Evolutionary conservation across 2,797 vertebrate genomes (phyloP), one percentile per base, ranked within the genome.

Genomic region (Sebastes oblongus): DNA sequence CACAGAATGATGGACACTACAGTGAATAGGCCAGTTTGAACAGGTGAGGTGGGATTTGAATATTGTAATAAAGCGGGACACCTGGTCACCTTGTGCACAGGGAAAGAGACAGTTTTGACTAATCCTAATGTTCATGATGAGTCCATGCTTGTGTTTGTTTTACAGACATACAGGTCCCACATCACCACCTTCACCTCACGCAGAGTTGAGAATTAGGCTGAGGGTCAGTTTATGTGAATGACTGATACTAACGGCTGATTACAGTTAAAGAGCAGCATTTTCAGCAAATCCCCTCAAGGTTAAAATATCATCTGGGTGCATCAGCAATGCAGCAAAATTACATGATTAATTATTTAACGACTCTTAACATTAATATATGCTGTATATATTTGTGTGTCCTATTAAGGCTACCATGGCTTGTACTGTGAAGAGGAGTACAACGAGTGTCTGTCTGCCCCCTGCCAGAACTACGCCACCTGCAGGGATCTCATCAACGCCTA

Each of bases 381-480:
- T 25, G 7, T 76, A 24, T 50, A 11, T 67, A n/a, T 81, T 50
- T 84, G 6, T 89, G 27, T 91, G 36, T 89, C 72, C 61, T 60
- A 18, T 89, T 25, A 82, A 99, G 98, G 98, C 80, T 99, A 98
- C 95, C 98, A 99, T 0, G 98, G 98, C 25, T 95, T 99, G 88
- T 99, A 99, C 88, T 99, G 98, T 78, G 98, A 99, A 80, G 98
- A 99, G 84, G 98, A 99, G 62, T 97, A 98, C 84, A 98, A 99
- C 0, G 98, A 99, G 90, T 99, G 98, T 87, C 93, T 98, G 79
- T 99, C 98, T 0, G 95, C 96, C 0, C 98, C 98, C 13, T 99
- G 98, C 93, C 97, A 98, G 92, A 99, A 99, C 0, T 97, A 97
- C 1, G 98, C 97, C 89, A 97, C 97, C 91, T 99, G 98, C 88